A percentile compares a stretch with the other conserved stretches of the same genome.
Evolutionary conservation across 2,113 vertebrate genomes (phyloP).

Genomic region (Phylloscopus trochiloides): DNA sequence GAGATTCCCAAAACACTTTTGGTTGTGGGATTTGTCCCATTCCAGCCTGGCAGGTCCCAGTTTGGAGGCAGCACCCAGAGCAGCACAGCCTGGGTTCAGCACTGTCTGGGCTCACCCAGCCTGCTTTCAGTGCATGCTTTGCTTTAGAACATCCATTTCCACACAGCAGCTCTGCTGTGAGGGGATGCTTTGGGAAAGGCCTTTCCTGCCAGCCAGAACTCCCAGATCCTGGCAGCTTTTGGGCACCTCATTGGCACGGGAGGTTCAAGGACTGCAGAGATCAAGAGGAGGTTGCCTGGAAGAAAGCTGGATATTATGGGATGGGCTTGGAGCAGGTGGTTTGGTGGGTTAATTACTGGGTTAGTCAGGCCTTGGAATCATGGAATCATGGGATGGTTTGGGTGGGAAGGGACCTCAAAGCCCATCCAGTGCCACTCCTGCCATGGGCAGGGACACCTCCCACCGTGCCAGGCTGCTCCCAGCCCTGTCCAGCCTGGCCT

Average conservation of each 20-base stretch:
- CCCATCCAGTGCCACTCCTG: fast-evolving
- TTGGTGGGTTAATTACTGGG: not conserved
- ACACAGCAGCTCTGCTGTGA: fast-evolving
- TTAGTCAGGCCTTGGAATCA: not conserved
- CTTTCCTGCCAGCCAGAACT: not conserved
- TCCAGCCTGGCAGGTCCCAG: not conserved
- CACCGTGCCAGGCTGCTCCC: fast-evolving
- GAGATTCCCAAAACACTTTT: not conserved
- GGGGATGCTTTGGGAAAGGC: too few species aligned
- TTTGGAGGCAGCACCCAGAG: not conserved
- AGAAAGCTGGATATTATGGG: not conserved
- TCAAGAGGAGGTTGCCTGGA: not conserved
- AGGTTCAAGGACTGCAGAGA: not conserved
- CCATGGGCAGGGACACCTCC: not conserved
- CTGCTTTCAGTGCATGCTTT: not conserved
- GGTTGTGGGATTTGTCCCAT: not conserved
- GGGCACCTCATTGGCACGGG: not conserved
- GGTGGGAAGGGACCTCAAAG: not conserved
- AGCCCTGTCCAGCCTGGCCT: fast-evolving
- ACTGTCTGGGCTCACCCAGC: not conserved
- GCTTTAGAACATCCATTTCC: not conserved
- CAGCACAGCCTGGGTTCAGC: not conserved
- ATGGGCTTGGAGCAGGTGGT: not conserved
- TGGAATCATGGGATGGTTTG: not conserved
- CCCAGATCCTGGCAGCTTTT: not conserved